These are phyloP conservation scores for Spinibarbus caldwelli DNA, from an alignment of 2,797 vertebrate genomes.

Conservation along the genomic window DNA sequence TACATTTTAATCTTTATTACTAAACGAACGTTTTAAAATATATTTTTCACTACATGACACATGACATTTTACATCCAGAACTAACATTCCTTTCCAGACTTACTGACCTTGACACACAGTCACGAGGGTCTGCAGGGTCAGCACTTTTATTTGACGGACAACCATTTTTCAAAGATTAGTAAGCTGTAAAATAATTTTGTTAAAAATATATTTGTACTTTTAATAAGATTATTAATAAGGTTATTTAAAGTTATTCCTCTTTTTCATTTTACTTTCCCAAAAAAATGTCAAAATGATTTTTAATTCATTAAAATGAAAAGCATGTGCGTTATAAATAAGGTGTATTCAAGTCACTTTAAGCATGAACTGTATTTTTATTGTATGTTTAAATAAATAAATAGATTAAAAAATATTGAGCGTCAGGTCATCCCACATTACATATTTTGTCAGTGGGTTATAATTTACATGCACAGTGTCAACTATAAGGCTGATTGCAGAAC, in stretches of 20 bases:
- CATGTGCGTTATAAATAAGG: neutral
- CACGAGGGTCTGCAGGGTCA: neutral
- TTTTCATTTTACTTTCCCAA: too few species aligned
- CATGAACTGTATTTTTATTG: neutral
- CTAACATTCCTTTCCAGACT: neutral
- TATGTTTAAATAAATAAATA: neutral
- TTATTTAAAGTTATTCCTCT: too few species aligned
- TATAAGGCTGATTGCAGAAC: slow-evolving; percentile 7
- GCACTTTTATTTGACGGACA: neutral
- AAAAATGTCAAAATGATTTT: neutral
- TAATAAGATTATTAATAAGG: too few species aligned
- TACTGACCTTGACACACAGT: neutral
- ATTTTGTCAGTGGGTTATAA: slow-evolving; percentile 10
- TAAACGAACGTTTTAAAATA: neutral
- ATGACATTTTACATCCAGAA: too few species aligned
- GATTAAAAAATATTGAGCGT: neutral
- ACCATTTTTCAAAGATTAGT: neutral
- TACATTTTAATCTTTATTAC: neutral
- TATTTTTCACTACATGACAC: neutral
- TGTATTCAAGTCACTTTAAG: neutral
- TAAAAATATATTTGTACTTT: too few species aligned
- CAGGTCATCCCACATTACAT: neutral
- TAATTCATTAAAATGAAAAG: neutral
- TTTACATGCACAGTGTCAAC: slow-evolving; percentile 18
- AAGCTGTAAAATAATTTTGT: neutral